These are phyloP conservation scores for Tokudaia muenninki DNA, from an alignment of 2,797 vertebrate species.

Conservation along the genomic window DNA sequence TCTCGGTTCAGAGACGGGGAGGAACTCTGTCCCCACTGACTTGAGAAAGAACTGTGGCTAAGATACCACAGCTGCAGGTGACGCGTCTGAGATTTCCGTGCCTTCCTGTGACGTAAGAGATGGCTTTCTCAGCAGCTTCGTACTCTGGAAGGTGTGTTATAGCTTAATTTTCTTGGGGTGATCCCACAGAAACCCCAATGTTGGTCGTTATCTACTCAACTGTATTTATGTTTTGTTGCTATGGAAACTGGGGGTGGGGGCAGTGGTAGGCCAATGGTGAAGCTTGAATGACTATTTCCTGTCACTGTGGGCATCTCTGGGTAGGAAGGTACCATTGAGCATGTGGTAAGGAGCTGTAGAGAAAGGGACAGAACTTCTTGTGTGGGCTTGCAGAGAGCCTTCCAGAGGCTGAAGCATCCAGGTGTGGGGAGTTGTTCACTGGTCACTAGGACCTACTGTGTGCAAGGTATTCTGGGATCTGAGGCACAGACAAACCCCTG, in stretches of 20 bases:
- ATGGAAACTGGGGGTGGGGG: neutral
- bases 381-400: neutral
- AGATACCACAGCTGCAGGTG: neutral
- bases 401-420: neutral
- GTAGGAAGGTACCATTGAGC: neutral
- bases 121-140: neutral
- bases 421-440: neutral
- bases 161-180: neutral
- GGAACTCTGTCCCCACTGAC: neutral
- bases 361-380: neutral
- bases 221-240: neutral
- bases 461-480: neutral
- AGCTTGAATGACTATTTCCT: neutral
- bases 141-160: neutral
- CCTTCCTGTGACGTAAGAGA: neutral
- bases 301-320: neutral
- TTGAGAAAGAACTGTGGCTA: neutral
- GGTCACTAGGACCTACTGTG: neutral
- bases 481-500: no score
- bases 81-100: neutral
- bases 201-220: neutral
- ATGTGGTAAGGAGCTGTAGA: neutral
- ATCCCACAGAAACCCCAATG: accelerated
- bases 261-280: neutral
- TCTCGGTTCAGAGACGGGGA: neutral